phyloP scores from a whole-genome alignment of 1,140 invertebrate species.

The Nixonia krombeini region DNA sequence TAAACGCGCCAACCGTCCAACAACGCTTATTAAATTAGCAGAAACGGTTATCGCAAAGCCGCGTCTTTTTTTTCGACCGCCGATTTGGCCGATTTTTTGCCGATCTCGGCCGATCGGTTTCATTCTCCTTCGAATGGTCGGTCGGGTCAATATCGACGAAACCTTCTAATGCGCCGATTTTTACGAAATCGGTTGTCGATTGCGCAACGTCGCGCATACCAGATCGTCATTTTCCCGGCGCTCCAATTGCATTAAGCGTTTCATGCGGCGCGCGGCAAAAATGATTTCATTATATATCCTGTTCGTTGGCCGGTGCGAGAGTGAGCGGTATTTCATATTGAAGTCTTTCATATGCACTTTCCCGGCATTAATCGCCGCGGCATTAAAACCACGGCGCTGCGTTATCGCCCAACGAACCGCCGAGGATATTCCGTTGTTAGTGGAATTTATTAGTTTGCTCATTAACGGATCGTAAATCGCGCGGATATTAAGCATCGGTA shows the following conservation, averaged over 20 bases:
- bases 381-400: slow-evolving; percentile 23
- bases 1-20: slow-evolving; percentile 29
- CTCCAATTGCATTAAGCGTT: slow-evolving; percentile 27
- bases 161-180: no score
- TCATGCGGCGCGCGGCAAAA: slow-evolving; percentile 22
- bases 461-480: slow-evolving; percentile 19
- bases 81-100: no score
- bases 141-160: no score
- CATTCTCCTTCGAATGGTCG: no score
- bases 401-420: slow-evolving; percentile 20
- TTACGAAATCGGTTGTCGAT: no score
- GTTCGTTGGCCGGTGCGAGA: slow-evolving; percentile 20
- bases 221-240: slow-evolving; percentile 27
- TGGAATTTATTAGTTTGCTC: no score
- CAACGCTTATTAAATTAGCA: slow-evolving; percentile 56
- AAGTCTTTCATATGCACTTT: slow-evolving; percentile 41
- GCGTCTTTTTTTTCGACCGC: slow-evolving; percentile 3
- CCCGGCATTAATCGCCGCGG: slow-evolving; percentile 37
- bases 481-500: slow-evolving; percentile 6
- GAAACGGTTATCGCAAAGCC: slow-evolving; percentile 12
- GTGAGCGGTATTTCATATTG: slow-evolving; percentile 42
- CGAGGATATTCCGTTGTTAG: slow-evolving; percentile 28
- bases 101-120: no score
- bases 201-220: not conserved
- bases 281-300: slow-evolving; percentile 40